Percentiles rank a stretch among this genome's conserved stretches.
Evolutionary conservation across 2,888 invertebrate species (phyloP).

Genomic region (Philhelius pedissequus): DNA sequence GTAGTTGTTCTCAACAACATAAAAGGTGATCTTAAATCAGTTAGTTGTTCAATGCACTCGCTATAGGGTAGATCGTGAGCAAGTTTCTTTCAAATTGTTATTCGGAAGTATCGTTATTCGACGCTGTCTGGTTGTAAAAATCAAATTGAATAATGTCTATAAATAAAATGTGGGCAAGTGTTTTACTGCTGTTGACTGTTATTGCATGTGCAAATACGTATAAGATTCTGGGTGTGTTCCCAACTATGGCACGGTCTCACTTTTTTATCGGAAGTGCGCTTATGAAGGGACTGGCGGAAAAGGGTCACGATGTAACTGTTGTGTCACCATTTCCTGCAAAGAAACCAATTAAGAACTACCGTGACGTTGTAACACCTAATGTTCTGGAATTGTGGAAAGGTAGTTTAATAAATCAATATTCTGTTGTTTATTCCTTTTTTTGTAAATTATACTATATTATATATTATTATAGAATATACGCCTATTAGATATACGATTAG

Average conservation of each 20-base stretch:
- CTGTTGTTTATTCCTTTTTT: too few species aligned
- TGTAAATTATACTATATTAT: too few species aligned
- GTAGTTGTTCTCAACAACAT: neutral
- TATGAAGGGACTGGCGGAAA: conserved; percentile 22
- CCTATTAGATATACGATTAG: too few species aligned
- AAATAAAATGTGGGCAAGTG: neutral
- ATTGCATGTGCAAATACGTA: neutral
- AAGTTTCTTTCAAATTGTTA: neutral
- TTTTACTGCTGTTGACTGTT: neutral
- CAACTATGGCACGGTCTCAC: conserved; percentile 1
- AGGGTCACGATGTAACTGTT: conserved; percentile 54
- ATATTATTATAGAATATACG: too few species aligned
- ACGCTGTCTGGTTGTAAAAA: neutral
- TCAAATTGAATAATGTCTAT: neutral
- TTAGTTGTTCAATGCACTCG: neutral
- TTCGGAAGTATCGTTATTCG: neutral
- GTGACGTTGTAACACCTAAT: neutral
- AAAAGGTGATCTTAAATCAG: neutral
- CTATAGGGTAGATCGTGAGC: neutral
- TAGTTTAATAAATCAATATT: neutral
- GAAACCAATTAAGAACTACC: conserved; percentile 46
- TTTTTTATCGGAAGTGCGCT: conserved; percentile 19
- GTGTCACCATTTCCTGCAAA: conserved; percentile 40
- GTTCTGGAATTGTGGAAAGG: conserved; percentile 5
- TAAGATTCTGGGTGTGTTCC: conserved; percentile 14